Conservation (phyloP, 2,888 invertebrate genomes). For the Cephus runcator region DNA sequence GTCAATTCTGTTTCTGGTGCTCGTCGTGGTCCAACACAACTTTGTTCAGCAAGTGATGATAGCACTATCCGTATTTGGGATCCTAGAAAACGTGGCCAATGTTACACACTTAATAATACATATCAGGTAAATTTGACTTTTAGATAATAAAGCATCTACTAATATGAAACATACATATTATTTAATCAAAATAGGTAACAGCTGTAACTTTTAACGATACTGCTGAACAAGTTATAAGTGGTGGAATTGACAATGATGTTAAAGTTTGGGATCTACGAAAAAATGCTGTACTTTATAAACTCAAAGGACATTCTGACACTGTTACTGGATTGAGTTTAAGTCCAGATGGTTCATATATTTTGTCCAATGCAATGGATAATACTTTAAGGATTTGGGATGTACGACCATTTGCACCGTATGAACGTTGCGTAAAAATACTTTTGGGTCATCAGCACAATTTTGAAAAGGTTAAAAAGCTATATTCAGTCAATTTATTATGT, state of each 20-base stretch:
- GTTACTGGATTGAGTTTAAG: constrained; percentile 91
- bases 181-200: constrained; percentile 69
- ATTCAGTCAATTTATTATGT: not conserved
- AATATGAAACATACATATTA: constrained; percentile 2
- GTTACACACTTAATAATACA: constrained; percentile 76
- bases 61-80: constrained; percentile 94
- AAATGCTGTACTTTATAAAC: constrained; percentile 82
- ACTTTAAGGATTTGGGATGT: constrained; percentile 97
- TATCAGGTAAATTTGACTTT: constrained; percentile 70
- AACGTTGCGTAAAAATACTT: constrained; percentile 92
- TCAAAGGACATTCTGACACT: constrained; percentile 96
- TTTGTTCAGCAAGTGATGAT: constrained; percentile 96
- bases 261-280: constrained; percentile 98
- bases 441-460: constrained; percentile 97
- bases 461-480: constrained; percentile 74
- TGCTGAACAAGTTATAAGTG: constrained; percentile 92
- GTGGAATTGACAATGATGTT: constrained; percentile 96
- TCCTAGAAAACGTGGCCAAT: constrained; percentile 84
- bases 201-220: constrained; percentile 95
- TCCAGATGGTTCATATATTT: constrained; percentile 86
- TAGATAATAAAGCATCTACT: not conserved
- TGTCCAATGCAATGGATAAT: constrained; percentile 98
- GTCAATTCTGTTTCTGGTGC: constrained; percentile 80
- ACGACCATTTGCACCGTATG: constrained; percentile 91
- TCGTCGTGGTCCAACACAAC: constrained; percentile 87